These are phyloP conservation scores for Cettia cetti DNA, from an alignment of 2,113 vertebrate species.

Conservation along the genomic window DNA sequence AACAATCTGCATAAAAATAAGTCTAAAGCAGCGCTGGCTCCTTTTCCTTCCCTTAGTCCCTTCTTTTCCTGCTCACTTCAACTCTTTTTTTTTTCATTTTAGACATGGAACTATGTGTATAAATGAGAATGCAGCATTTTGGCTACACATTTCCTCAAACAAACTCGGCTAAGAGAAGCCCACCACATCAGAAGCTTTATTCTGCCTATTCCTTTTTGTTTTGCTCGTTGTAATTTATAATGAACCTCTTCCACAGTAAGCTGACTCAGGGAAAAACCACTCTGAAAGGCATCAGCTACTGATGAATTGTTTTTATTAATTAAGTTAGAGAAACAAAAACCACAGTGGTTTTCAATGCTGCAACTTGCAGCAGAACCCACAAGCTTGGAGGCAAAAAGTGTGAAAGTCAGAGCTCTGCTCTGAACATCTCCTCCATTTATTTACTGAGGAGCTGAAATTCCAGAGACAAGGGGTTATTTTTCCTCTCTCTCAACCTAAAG, in stretches of 20 bases:
- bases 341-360: not conserved
- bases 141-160: not conserved
- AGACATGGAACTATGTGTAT: not conserved
- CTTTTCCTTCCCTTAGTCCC: not conserved
- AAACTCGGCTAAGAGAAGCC: not conserved
- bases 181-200: not conserved
- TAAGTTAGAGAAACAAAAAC: conserved; percentile 19
- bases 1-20: not conserved
- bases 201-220: not conserved
- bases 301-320: conserved; percentile 49
- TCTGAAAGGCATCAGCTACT: not conserved
- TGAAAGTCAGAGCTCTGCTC: not conserved
- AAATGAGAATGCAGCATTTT: not conserved
- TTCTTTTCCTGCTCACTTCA: not conserved
- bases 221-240: not conserved
- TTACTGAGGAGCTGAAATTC: not conserved
- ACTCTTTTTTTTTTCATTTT: not conserved
- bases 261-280: conserved; percentile 16
- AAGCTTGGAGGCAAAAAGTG: not conserved
- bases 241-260: not conserved
- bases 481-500: not conserved
- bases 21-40: not conserved
- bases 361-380: not conserved
- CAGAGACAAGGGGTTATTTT: not conserved
- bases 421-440: not conserved